Evolutionary conservation across 2,113 vertebrate species (phyloP).

Genomic region (Bathybates hornii): DNA sequence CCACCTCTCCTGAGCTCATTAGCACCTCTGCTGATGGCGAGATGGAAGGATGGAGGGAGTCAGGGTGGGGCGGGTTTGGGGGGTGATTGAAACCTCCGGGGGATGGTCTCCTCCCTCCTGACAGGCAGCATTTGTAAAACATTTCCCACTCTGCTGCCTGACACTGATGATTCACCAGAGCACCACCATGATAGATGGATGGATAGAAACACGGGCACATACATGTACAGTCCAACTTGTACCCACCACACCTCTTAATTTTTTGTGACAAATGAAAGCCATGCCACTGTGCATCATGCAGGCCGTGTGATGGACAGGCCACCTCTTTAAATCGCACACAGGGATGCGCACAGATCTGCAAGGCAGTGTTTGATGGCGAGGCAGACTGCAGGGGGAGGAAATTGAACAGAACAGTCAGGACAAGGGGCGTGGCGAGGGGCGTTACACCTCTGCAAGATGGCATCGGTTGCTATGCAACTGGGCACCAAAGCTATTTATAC

Average conservation of each 20-base stretch:
- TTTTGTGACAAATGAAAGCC: constrained; percentile 30
- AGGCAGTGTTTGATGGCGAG: constrained; percentile 46
- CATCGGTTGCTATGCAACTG: constrained; percentile 81
- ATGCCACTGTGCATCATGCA: neutral
- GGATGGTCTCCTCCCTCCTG: constrained; percentile 93
- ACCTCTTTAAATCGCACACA: constrained; percentile 30
- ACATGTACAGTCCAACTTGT: neutral
- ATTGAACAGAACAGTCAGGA: constrained; percentile 69
- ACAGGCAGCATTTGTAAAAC: constrained; percentile 96
- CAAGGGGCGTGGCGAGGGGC: constrained; percentile 76
- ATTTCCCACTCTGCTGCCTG: constrained; percentile 80
- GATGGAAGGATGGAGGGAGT: constrained; percentile 56
- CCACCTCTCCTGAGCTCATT: constrained; percentile 82
- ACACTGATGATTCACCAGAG: constrained; percentile 73
- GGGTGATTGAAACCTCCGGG: constrained; percentile 91
- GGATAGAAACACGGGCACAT: neutral
- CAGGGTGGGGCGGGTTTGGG: constrained; percentile 31
- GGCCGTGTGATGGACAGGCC: constrained; percentile 33
- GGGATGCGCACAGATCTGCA: constrained; percentile 7
- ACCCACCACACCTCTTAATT: constrained; percentile 39
- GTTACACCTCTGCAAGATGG: constrained; percentile 75
- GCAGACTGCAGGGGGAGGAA: constrained; percentile 62
- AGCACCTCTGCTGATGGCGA: constrained; percentile 87
- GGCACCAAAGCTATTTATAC: constrained; percentile 79
- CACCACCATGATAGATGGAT: constrained; percentile 27